Conservation (phyloP, 2,113 vertebrate species). For the Serilophus lunatus region DNA sequence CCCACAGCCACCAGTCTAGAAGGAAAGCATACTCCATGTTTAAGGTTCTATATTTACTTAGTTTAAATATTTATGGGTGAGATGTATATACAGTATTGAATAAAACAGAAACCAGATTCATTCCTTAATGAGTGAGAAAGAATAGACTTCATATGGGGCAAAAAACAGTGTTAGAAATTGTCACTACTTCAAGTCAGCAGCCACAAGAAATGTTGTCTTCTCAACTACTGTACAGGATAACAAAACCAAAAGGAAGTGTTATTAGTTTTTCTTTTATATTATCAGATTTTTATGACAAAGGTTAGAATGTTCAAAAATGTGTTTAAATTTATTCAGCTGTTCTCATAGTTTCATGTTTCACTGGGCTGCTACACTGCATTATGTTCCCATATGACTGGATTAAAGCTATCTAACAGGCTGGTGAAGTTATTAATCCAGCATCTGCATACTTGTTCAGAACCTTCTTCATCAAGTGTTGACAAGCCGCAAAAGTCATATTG, state of each 20-base stretch:
- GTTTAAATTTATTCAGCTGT: conserved; percentile 72
- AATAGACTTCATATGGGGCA: conserved; percentile 53
- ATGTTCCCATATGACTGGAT: conserved; percentile 57
- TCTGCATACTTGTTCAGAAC: conserved; percentile 21
- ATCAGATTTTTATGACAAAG: conserved; percentile 65
- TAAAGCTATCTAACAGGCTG: conserved; percentile 55
- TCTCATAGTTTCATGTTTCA: conserved; percentile 70
- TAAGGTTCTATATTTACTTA: conserved; percentile 69
- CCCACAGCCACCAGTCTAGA: conserved; percentile 24
- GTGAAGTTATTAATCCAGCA: conserved; percentile 31
- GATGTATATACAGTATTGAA: conserved; percentile 71
- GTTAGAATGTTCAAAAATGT: conserved; percentile 58
- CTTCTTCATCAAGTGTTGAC: neutral
- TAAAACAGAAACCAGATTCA: conserved; percentile 74
- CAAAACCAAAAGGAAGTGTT: conserved; percentile 47
- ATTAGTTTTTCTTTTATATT: conserved; percentile 51
- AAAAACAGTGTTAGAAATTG: conserved; percentile 37
- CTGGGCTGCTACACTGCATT: conserved; percentile 50
- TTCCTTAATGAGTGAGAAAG: conserved; percentile 66
- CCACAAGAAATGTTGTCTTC: conserved; percentile 24
- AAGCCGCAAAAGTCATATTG: neutral
- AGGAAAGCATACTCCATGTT: conserved; percentile 65
- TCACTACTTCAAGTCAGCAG: conserved; percentile 30
- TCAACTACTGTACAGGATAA: conserved; percentile 57
- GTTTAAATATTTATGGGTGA: conserved; percentile 73